Conservation (phyloP, 2,797 vertebrate species). For the Phrynocephalus guinanensis region DNA sequence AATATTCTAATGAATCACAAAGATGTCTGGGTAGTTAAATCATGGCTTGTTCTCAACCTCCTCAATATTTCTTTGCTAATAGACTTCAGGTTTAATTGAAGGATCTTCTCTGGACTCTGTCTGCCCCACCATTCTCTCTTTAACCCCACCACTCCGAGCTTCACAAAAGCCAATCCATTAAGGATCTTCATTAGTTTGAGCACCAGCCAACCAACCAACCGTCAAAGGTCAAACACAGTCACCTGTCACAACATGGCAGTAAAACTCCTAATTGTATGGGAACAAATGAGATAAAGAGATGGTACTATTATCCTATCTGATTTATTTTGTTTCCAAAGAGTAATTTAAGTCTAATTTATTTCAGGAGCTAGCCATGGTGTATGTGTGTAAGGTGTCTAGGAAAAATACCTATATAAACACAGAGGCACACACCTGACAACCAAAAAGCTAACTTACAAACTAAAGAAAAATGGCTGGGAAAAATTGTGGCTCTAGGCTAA, state of each 20-base stretch:
- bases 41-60: constrained; percentile 80
- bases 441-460: constrained; percentile 28
- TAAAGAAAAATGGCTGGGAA: neutral
- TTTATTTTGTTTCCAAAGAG: constrained; percentile 83
- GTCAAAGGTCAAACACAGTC: constrained; percentile 84
- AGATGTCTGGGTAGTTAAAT: constrained; percentile 75
- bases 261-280: constrained; percentile 83
- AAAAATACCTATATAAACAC: constrained; percentile 27
- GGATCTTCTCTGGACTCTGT: constrained; percentile 81
- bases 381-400: constrained; percentile 50
- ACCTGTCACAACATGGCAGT: constrained; percentile 84
- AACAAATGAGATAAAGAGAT: constrained; percentile 84
- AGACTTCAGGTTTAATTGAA: constrained; percentile 83
- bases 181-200: constrained; percentile 83
- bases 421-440: neutral
- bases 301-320: constrained; percentile 81
- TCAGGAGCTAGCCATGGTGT: constrained; percentile 67
- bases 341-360: constrained; percentile 82
- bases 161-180: constrained; percentile 81
- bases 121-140: constrained; percentile 78
- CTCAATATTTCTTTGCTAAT: constrained; percentile 82
- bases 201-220: constrained; percentile 82
- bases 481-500: neutral
- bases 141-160: constrained; percentile 76
- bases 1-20: constrained; percentile 64